phyloP scores from a whole-genome alignment of 2,888 invertebrate species.

The Coleophora deauratella region DNA sequence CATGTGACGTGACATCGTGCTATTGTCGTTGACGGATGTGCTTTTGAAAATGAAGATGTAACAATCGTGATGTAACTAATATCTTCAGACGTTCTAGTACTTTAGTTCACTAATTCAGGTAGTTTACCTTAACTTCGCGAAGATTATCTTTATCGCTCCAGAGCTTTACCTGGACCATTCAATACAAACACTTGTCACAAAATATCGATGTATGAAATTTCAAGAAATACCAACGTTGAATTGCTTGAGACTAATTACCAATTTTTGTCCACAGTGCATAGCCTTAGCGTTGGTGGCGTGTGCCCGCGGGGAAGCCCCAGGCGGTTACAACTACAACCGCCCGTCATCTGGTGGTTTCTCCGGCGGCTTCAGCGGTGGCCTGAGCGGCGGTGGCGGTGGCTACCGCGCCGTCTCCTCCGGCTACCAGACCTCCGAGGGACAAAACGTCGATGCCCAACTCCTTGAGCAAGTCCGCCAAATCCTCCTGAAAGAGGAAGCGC shows the following conservation, averaged over 20 bases:
- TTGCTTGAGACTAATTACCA: no score
- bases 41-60: no score
- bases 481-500: constrained; percentile 85
- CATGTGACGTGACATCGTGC: no score
- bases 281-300: constrained; percentile 85
- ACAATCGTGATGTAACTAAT: no score
- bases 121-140: no score
- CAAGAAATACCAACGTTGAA: not conserved
- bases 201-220: not conserved
- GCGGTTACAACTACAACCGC: constrained; percentile 83
- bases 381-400: constrained; percentile 71
- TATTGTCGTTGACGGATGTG: no score
- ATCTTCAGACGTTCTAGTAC: no score
- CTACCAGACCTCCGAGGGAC: constrained; percentile 87
- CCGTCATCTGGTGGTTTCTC: constrained; percentile 69
- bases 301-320: constrained; percentile 83
- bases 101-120: no score
- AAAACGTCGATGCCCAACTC: constrained; percentile 84
- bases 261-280: constrained; percentile 79
- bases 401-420: constrained; percentile 73
- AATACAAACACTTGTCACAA: constrained; percentile 5
- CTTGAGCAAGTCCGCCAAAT: constrained; percentile 90
- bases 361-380: constrained; percentile 48
- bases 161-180: no score
- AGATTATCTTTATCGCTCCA: no score